A percentile compares a stretch with the other conserved stretches of the same genome.
These are phyloP conservation scores for Tyrophagus putrescentiae DNA, from an alignment of 1,140 invertebrate species.

Conservation along the genomic window DNA sequence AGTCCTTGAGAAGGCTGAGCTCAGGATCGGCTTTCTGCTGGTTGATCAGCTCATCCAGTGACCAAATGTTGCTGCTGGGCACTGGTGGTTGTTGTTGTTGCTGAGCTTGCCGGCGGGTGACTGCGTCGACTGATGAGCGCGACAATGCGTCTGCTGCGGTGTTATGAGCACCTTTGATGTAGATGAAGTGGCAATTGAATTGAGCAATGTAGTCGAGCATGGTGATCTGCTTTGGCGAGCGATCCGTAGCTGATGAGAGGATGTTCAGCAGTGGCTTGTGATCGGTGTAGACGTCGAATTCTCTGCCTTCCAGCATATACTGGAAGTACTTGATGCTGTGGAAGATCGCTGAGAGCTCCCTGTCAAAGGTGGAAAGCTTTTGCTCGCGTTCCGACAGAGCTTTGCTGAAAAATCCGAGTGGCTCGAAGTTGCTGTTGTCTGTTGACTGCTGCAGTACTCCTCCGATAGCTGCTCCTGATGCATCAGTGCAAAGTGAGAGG, in stretches of 20 bases:
- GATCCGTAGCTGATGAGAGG: neutral
- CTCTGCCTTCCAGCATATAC: conserved; percentile 29
- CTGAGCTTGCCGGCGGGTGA: neutral
- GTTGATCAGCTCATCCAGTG: neutral
- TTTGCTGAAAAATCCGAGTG: conserved; percentile 21
- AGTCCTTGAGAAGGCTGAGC: neutral
- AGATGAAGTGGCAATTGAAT: conserved; percentile 32
- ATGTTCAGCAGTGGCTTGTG: conserved; percentile 8
- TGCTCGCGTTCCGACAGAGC: conserved; percentile 21
- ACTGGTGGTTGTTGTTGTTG: neutral
- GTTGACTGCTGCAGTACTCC: conserved; percentile 20
- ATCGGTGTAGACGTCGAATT: conserved; percentile 23
- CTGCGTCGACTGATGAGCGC: neutral
- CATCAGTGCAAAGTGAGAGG: conserved; percentile 21
- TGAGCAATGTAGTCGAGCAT: conserved; percentile 34
- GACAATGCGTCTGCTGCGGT: conserved; percentile 16
- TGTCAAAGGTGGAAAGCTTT: conserved; percentile 25
- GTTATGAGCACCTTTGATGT: conserved; percentile 32
- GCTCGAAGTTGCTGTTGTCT: conserved; percentile 21
- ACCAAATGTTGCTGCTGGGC: neutral
- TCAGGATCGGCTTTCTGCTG: neutral
- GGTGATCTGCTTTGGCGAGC: conserved; percentile 23
- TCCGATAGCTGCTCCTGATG: conserved; percentile 24
- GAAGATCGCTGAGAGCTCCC: conserved; percentile 28
- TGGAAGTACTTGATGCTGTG: conserved; percentile 28